phyloP scores from a whole-genome alignment of 2,888 invertebrate genomes.

The Diploptera punctata region DNA sequence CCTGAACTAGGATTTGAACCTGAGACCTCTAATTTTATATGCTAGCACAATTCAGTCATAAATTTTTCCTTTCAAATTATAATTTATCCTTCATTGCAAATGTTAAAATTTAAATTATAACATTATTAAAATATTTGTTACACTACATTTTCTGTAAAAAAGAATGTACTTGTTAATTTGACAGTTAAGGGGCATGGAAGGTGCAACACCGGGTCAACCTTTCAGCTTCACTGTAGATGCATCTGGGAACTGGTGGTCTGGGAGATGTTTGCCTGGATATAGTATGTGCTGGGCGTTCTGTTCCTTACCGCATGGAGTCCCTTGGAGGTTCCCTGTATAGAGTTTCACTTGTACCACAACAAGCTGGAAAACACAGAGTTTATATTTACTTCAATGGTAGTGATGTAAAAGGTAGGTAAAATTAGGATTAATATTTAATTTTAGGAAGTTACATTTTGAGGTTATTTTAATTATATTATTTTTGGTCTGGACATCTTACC shows the following conservation, averaged over 20 bases:
- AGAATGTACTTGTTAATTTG: neutral
- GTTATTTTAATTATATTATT: too few relatives aligned
- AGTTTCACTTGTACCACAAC: constrained; percentile 62
- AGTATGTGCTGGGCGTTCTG: constrained; percentile 85
- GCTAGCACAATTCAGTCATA: too few relatives aligned
- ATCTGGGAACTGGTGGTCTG: constrained; percentile 78
- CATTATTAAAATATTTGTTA: too few relatives aligned
- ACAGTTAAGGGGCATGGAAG: constrained; percentile 70
- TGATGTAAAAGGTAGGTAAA: constrained; percentile 62
- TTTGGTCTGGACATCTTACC: too few relatives aligned
- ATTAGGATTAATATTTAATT: too few relatives aligned
- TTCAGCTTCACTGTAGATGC: constrained; percentile 84
- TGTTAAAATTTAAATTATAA: too few relatives aligned
- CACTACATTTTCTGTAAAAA: too few relatives aligned
- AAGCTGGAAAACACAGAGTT: constrained; percentile 68
- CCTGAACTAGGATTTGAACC: too few relatives aligned
- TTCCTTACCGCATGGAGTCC: constrained; percentile 81
- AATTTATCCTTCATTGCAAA: too few relatives aligned
- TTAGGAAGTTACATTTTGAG: too few relatives aligned
- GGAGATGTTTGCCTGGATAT: constrained; percentile 91
- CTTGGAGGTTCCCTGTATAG: constrained; percentile 68
- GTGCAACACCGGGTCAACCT: constrained; percentile 83
- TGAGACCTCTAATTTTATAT: too few relatives aligned
- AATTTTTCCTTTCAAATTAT: too few relatives aligned
- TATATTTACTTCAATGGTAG: constrained; percentile 95